Evolutionary conservation across 2,888 invertebrate species (phyloP).

Genomic region (Unio delphinus): DNA sequence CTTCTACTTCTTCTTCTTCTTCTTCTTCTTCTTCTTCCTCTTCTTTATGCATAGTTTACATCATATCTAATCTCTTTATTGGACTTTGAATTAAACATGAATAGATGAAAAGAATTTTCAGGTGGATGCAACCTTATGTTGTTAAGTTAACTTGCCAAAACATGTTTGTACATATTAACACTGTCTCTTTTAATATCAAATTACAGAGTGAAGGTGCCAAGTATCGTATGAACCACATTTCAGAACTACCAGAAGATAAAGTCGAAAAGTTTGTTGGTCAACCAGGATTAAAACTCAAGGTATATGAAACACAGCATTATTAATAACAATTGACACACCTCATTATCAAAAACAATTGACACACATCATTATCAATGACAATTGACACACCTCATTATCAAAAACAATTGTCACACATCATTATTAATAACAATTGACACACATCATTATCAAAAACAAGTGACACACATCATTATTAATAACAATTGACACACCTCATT

Average conservation of each 20-base stretch:
- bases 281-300: slow-evolving; percentile 66
- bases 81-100: no score
- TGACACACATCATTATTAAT: background rate
- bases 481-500: no score
- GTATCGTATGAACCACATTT: slow-evolving; percentile 66
- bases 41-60: no score
- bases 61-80: no score
- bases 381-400: background rate
- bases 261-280: slow-evolving; percentile 57
- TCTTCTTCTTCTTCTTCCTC: no score
- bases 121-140: no score
- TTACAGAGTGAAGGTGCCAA: slow-evolving; percentile 46
- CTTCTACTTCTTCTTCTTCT: no score
- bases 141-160: no score
- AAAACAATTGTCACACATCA: background rate
- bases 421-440: background rate
- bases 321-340: background rate
- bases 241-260: slow-evolving; percentile 53
- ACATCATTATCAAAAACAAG: background rate
- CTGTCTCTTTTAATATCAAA: background rate
- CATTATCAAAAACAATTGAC: background rate
- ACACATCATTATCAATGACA: background rate
- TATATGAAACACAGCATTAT: slow-evolving; percentile 18
- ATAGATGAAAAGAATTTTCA: no score
- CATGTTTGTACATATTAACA: background rate